phyloP scores from a whole-genome alignment of 2,888 invertebrate genomes.

The Falcaria lacertinaria region DNA sequence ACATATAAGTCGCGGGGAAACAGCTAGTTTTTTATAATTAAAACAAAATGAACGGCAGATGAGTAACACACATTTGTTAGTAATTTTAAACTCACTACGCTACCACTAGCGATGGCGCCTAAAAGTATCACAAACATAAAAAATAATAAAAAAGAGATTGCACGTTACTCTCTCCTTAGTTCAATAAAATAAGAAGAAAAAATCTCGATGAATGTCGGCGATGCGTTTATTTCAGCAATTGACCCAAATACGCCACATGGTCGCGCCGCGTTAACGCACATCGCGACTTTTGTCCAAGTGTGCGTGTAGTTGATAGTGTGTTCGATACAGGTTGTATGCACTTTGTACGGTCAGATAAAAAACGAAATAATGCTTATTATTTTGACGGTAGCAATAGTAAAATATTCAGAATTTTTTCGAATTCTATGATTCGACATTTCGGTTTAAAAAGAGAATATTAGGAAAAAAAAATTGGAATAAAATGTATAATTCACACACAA shows the following conservation, averaged over 20 bases:
- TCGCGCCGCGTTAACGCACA: slow-evolving; percentile 52
- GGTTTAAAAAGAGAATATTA: no score
- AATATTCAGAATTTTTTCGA: no score
- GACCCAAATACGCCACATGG: slow-evolving; percentile 71
- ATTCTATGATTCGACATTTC: no score
- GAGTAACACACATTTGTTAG: background rate
- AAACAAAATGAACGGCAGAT: background rate
- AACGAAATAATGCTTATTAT: slow-evolving; percentile 10
- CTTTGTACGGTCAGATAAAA: slow-evolving; percentile 31
- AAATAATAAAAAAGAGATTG: slow-evolving; percentile 15
- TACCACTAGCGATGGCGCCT: background rate
- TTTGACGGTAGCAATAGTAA: slow-evolving; percentile 5
- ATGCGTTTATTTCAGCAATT: slow-evolving; percentile 68
- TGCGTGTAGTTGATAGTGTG: slow-evolving; percentile 28
- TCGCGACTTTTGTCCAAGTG: slow-evolving; percentile 25
- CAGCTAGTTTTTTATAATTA: no score
- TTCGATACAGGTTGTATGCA: slow-evolving; percentile 43
- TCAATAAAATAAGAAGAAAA: slow-evolving; percentile 33
- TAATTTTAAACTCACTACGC: background rate
- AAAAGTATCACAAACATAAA: slow-evolving; percentile 19
- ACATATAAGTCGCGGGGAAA: no score
- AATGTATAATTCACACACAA: no score
- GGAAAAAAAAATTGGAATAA: no score
- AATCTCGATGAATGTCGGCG: slow-evolving; percentile 27
- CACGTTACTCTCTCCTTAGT: slow-evolving; percentile 39